Evolutionary conservation across 2,113 vertebrate species (phyloP).

Genomic region (Colinus virginianus): DNA sequence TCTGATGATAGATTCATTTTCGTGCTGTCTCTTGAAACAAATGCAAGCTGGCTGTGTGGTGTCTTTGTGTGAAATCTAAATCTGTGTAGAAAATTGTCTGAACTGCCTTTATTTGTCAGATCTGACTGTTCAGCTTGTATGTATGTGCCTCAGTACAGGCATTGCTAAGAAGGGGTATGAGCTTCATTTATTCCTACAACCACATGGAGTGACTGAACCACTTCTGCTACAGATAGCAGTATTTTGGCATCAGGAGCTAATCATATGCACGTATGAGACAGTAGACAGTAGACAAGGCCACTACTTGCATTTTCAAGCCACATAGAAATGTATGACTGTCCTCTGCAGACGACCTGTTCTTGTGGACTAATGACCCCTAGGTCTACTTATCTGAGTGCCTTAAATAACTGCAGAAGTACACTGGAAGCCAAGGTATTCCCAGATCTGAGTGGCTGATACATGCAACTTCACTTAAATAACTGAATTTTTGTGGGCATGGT

Average conservation of each 20-base stretch:
- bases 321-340: background rate
- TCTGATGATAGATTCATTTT: background rate
- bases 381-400: background rate
- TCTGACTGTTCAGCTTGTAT: background rate
- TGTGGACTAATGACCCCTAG: background rate
- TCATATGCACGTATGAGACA: rapidly evolving
- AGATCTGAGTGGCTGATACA: background rate
- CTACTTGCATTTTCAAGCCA: background rate
- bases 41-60: background rate
- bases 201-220: background rate
- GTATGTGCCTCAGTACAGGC: background rate
- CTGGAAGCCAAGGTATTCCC: background rate
- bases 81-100: background rate
- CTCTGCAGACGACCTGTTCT: background rate
- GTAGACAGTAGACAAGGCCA: background rate
- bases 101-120: background rate
- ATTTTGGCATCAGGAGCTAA: rapidly evolving
- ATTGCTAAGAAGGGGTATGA: background rate
- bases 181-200: background rate
- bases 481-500: background rate
- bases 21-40: background rate
- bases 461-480: background rate
- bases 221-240: background rate
- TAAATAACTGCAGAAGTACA: background rate
- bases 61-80: background rate